Evolutionary conservation across 2,888 invertebrate species (phyloP), one percentile per base, ranked within the genome.

Genomic region (Dorcus hopei): DNA sequence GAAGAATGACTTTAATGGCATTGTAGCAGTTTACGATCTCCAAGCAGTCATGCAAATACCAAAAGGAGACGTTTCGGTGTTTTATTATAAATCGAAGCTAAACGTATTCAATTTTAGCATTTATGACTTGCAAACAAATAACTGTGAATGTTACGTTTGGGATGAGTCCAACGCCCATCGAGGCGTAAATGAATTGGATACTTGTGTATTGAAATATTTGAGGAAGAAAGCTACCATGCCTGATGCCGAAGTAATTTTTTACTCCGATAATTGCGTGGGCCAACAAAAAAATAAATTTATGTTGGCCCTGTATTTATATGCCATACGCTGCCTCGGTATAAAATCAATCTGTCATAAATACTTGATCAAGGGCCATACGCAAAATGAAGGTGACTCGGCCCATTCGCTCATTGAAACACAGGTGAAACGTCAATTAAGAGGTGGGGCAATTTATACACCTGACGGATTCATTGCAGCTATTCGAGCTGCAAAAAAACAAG

Each of bases 21-120:
- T 19, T 19, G 61, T 72, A 19, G 67, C 68, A 23, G 65, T 65
- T 26, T 74, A 65, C 60, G 73, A 73, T 54, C 60, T 74, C 54
- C 70, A 75, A 59, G 72, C 73, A 39, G 72, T 72, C 2, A 65
- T 74, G 43, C 70, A 68, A n/a, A 64, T 65, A 50, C 71, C 72
- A 33, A 63, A 66, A 52, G 71, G 72, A 39, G 61, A 72, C 53
- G 63, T 66, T 23, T 72, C 70, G 16, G 51, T 64, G 23, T 72
- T 72, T 60, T 73, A 43, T 11, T 53, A 53, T 9, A 33, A 43
- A 11, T 52, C 19, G 26, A 52, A 52, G 16, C 43, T 52, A 9
- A 52, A 16, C 63, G 59, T 33, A 52, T 54, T 11, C 19, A 57
- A 60, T 61, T 62, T 62, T 41, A 57, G 55, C 11, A 14, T 53